Evolutionary conservation across 2,113 vertebrate species (phyloP).

Genomic region (Speoplatyrhinus poulsoni): DNA sequence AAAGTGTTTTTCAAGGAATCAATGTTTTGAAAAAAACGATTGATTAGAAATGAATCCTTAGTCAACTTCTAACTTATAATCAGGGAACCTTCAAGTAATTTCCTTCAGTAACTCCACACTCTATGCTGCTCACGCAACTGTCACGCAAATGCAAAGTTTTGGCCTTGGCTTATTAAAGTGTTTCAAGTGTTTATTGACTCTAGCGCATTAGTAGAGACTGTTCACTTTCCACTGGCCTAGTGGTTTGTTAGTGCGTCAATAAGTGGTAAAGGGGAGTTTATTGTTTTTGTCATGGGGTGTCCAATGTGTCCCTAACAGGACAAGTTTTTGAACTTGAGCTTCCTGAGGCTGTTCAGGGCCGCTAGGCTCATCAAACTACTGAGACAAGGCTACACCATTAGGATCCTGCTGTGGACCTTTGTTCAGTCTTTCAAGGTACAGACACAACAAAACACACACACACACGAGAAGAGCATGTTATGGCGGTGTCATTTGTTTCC

Average conservation of each 20-base stretch:
- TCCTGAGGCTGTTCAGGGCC: slow-evolving; percentile 91
- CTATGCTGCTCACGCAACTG: too few species aligned
- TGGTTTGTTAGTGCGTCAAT: neutral
- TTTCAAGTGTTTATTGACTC: too few species aligned
- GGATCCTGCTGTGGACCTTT: slow-evolving; percentile 96
- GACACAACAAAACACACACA: fast-evolving
- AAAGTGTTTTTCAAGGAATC: neutral
- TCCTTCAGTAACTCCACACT: too few species aligned
- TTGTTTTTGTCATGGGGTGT: slow-evolving; percentile 8
- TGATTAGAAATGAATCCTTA: neutral
- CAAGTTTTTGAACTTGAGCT: slow-evolving; percentile 94
- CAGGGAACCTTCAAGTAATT: too few species aligned
- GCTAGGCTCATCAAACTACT: slow-evolving; percentile 94
- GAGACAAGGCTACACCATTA: slow-evolving; percentile 95
- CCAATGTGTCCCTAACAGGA: slow-evolving; percentile 76
- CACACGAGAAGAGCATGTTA: too few species aligned
- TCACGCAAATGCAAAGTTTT: too few species aligned
- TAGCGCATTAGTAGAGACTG: neutral
- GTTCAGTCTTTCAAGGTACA: slow-evolving; percentile 97
- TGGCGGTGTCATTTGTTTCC: too few species aligned
- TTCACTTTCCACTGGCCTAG: neutral
- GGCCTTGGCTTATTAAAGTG: too few species aligned
- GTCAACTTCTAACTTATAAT: too few species aligned
- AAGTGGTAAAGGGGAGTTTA: neutral
- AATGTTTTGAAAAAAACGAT: neutral